Evolutionary conservation across 2,888 invertebrate genomes (phyloP).

Genomic region (Hydraecia micacea): DNA sequence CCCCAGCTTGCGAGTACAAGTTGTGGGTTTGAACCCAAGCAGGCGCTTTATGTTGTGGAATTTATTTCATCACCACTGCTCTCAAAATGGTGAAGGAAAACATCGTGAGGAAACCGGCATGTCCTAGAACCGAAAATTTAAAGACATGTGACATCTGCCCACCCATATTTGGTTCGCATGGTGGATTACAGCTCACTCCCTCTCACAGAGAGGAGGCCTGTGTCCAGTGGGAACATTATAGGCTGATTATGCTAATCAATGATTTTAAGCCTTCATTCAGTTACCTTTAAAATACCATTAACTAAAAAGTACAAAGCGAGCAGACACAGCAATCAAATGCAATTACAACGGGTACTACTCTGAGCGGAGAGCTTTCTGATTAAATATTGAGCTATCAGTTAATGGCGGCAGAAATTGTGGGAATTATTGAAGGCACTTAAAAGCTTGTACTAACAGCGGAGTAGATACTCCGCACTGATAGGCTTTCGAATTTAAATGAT

Average conservation of each 20-base stretch:
- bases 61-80: background rate
- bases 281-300: conserved; percentile 11
- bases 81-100: background rate
- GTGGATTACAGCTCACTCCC: too few relatives aligned
- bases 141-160: background rate
- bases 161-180: background rate
- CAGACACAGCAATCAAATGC: conserved; percentile 41
- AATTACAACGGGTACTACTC: conserved; percentile 49
- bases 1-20: too few relatives aligned
- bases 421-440: conserved; percentile 74
- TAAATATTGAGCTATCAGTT: conserved; percentile 77
- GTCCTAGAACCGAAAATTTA: background rate
- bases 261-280: background rate
- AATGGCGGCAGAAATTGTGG: conserved; percentile 70
- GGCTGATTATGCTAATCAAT: background rate
- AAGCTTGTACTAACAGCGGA: conserved; percentile 61
- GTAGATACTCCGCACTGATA: conserved; percentile 33
- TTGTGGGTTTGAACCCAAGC: background rate
- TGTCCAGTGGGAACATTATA: background rate
- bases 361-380: conserved; percentile 69
- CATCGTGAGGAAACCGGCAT: background rate
- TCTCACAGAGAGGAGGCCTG: background rate
- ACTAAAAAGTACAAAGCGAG: conserved; percentile 27
- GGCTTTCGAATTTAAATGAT: conserved; percentile 36
- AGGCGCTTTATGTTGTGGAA: background rate